Evolutionary conservation across 2,113 vertebrate genomes (phyloP), one percentile per base, ranked within the genome.

Genomic region (Callospermophilus lateralis): DNA sequence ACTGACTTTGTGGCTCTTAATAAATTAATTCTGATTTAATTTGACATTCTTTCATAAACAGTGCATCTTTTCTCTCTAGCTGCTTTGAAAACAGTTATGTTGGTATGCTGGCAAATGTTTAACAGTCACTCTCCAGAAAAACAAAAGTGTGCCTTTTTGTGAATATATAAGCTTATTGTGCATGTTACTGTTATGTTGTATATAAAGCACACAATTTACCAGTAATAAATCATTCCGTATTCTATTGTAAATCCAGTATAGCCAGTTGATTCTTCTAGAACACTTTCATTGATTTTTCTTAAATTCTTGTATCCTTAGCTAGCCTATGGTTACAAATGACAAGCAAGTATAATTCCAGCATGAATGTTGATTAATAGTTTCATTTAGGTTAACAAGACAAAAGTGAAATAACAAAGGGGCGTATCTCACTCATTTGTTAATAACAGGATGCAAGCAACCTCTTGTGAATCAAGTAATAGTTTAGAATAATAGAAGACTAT

Each of bases 1-100:
- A 24, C 68, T 81, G 80, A 90, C 16, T 34, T 24, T 79, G 39
- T 58, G 26, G 51, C 48, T n/a, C 26, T 91, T 95, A 86, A 83
- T 70, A 86, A 81, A 53, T 61, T 79, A 39, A 30, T 70, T 77
- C 19, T 28, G 24, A 15, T 53, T n/a, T 93, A 72, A 77, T 77
- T 55, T 93, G 72, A 70, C n/a, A 81, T 72, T 65, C 51, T 15
- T 58, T 85, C 70, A 30, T 83, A 45, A 30, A 86, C 34, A 84
- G 30, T 22, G 65, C 26, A 67, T 79, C 34, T 94, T 89, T 96
- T 91, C 45, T 89, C 37, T 79, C 7, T 74, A 84, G 48, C 65
- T 84, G 13, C 37, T 72, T 90, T 91, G 72, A 92, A 97, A 94
- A 53, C 34, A 53, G 26, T 58, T 17, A 17, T 32, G 32, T 26